Percentiles rank a stretch among this genome's conserved stretches.
Evolutionary conservation across 2,888 invertebrate species (phyloP).

Genomic region (Noctua janthe): DNA sequence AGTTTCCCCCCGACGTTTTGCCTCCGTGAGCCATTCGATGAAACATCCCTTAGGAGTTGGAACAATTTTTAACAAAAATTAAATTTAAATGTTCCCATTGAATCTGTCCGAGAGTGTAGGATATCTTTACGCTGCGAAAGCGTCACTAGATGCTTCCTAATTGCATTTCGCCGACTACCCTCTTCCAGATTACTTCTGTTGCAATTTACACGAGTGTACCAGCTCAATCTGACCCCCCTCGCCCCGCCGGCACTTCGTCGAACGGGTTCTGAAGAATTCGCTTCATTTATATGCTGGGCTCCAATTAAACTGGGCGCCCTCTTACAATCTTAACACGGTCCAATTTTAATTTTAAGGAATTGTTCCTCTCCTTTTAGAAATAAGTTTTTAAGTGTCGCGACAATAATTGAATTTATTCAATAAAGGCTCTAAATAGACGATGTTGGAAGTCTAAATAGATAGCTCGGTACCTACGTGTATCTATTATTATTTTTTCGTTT

Average conservation of each 20-base stretch:
- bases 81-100: constrained; percentile 6
- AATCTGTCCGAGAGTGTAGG: constrained; percentile 60
- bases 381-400: constrained; percentile 53
- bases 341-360: constrained; percentile 68
- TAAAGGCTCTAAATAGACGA: constrained; percentile 15
- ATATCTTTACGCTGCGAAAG: constrained; percentile 66
- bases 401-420: constrained; percentile 63
- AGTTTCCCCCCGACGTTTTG: too few relatives aligned
- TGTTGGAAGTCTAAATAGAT: background rate
- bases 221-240: constrained; percentile 66
- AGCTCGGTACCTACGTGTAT: background rate
- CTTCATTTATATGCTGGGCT: constrained; percentile 62
- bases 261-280: constrained; percentile 44
- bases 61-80: background rate
- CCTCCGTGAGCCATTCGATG: too few relatives aligned
- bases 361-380: constrained; percentile 60
- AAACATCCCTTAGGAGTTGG: background rate
- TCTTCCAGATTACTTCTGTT: constrained; percentile 76
- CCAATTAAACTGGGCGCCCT: constrained; percentile 62
- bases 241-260: constrained; percentile 42
- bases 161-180: constrained; percentile 76
- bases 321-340: constrained; percentile 65
- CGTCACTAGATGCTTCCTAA: constrained; percentile 75
- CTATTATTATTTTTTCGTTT: background rate
- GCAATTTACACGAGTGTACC: constrained; percentile 74